Percentiles rank a stretch among this genome's conserved stretches.
phyloP scores from a whole-genome alignment of 2,888 invertebrate genomes.

The Microdon myrmicae region DNA sequence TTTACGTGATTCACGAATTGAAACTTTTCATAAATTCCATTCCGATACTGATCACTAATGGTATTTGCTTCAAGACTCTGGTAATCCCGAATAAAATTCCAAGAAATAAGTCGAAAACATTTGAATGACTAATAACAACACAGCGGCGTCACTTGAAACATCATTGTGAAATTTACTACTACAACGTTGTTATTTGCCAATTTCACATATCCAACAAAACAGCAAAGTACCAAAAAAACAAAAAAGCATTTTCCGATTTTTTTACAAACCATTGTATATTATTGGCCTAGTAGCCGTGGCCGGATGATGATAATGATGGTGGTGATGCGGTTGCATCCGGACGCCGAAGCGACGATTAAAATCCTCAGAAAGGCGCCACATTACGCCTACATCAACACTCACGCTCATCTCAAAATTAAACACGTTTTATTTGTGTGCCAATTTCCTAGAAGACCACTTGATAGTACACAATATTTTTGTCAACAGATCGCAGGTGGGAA shows the following conservation, averaged over 20 bases:
- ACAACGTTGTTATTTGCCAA: constrained; percentile 10
- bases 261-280: constrained; percentile 61
- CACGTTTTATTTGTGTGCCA: too few relatives aligned
- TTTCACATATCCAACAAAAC: not conserved
- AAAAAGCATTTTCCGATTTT: too few relatives aligned
- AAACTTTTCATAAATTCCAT: constrained; percentile 16
- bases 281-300: constrained; percentile 59
- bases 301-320: constrained; percentile 58
- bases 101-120: constrained; percentile 24
- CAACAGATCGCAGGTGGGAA: constrained; percentile 1
- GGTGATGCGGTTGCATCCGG: constrained; percentile 63
- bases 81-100: constrained; percentile 26
- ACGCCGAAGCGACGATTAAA: constrained; percentile 67
- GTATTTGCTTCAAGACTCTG: constrained; percentile 11
- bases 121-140: constrained; percentile 31
- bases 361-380: constrained; percentile 68
- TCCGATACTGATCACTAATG: constrained; percentile 18
- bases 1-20: constrained; percentile 30
- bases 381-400: constrained; percentile 67
- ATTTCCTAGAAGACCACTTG: too few relatives aligned
- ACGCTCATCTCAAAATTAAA: constrained; percentile 62
- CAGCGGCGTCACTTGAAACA: constrained; percentile 14
- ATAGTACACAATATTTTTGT: too few relatives aligned
- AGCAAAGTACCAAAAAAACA: constrained; percentile 9
- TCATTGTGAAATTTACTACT: constrained; percentile 23